These are phyloP conservation scores for Euleptes europaea DNA, from an alignment of 2,113 vertebrate species.

Conservation along the genomic window DNA sequence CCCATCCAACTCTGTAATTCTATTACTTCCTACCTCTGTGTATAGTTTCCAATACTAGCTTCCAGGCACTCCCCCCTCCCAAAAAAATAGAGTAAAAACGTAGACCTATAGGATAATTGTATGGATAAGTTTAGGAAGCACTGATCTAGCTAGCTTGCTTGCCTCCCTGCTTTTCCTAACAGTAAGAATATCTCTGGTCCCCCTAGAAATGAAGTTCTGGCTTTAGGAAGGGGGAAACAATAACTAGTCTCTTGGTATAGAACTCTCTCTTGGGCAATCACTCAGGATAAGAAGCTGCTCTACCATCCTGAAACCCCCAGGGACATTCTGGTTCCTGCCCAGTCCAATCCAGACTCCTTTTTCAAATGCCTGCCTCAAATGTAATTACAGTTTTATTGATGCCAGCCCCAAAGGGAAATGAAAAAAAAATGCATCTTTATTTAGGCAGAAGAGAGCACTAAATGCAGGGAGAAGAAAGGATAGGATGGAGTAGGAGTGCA, in stretches of 20 bases:
- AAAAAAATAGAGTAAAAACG: too few species aligned
- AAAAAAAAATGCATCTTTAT: not conserved
- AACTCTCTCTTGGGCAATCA: too few species aligned
- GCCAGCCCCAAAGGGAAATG: not conserved
- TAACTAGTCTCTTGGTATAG: not conserved
- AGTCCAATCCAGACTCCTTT: not conserved
- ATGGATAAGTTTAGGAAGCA: too few species aligned
- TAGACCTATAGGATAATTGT: too few species aligned
- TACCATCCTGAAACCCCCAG: not conserved
- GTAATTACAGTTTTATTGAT: not conserved
- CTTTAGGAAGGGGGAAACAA: not conserved
- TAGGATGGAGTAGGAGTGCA: not conserved
- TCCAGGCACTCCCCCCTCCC: too few species aligned
- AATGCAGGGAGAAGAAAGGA: not conserved
- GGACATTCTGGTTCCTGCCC: not conserved
- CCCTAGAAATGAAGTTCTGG: not conserved
- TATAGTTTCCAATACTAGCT: not conserved
- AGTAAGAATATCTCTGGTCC: not conserved
- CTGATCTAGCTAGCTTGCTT: too few species aligned
- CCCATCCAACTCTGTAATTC: too few species aligned
- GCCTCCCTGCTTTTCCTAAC: too few species aligned
- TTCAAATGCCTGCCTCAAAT: not conserved
- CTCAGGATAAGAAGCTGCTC: not conserved
- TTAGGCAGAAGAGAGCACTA: not conserved
- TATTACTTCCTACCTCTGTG: not conserved